phyloP scores from a whole-genome alignment of 2,797 vertebrate genomes.

The Glossophaga mutica region DNA sequence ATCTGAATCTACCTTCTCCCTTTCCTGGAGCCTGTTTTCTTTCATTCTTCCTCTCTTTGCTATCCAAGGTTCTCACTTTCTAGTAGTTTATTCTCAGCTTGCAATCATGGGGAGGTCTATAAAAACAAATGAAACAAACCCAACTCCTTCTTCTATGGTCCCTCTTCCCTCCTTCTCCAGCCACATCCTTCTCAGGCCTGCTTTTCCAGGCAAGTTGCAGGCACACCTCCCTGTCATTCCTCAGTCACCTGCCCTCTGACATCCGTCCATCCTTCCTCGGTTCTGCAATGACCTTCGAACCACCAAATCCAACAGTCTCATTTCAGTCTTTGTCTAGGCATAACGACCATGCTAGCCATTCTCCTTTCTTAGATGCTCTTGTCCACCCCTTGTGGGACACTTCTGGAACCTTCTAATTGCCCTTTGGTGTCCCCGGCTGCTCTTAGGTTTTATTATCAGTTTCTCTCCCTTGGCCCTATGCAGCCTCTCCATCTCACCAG shows the following conservation, averaged over 20 bases:
- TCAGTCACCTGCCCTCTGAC: neutral
- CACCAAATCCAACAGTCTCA: neutral
- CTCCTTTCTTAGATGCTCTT: neutral
- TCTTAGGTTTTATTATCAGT: neutral
- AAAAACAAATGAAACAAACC: neutral
- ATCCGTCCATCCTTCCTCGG: neutral
- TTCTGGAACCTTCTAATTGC: neutral
- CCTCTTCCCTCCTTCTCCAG: neutral
- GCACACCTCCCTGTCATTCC: neutral
- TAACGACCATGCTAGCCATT: neutral
- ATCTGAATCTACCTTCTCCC: neutral
- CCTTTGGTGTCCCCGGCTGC: neutral
- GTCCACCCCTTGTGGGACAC: neutral
- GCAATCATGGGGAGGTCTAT: neutral
- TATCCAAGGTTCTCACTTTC: neutral
- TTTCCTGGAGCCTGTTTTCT: neutral
- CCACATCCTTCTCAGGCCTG: too few relatives aligned
- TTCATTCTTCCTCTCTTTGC: neutral
- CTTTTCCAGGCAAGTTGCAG: neutral
- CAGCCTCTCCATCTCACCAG: neutral
- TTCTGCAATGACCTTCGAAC: neutral
- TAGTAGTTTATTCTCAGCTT: neutral
- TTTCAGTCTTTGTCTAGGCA: neutral
- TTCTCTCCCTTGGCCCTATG: neutral
- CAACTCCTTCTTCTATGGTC: neutral